phyloP scores from a whole-genome alignment of 2,888 invertebrate genomes.

The Hybos culiciformis region DNA sequence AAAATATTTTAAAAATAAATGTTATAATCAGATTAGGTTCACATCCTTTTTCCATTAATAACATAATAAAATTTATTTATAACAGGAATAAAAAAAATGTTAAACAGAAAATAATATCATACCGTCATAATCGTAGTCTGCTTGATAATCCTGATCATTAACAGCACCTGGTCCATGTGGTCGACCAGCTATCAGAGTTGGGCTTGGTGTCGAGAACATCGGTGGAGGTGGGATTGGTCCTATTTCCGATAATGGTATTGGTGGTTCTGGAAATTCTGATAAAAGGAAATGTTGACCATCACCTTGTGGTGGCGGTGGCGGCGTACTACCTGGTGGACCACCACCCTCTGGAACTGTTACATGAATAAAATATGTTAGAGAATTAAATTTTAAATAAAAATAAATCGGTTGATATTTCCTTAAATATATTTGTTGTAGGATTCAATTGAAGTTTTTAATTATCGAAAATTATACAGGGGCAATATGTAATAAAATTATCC shows the following conservation, averaged over 20 bases:
- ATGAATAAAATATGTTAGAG: constrained; percentile 7
- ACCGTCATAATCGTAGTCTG: constrained; percentile 58
- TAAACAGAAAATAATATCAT: too few relatives aligned
- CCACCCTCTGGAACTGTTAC: constrained; percentile 46
- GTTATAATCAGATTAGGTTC: too few relatives aligned
- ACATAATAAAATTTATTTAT: too few relatives aligned
- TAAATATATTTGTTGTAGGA: too few relatives aligned
- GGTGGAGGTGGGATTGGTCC: constrained; percentile 89
- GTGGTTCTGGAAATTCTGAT: constrained; percentile 81
- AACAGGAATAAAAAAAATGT: too few relatives aligned
- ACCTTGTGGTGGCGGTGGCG: constrained; percentile 30
- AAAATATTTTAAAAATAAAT: too few relatives aligned
- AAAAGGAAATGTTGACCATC: constrained; percentile 47
- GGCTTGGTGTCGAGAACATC: constrained; percentile 87
- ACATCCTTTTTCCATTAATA: too few relatives aligned
- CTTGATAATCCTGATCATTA: constrained; percentile 34
- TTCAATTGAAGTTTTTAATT: too few relatives aligned
- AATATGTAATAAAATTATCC: too few relatives aligned
- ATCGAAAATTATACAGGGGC: too few relatives aligned
- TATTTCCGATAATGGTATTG: constrained; percentile 82
- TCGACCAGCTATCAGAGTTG: constrained; percentile 46
- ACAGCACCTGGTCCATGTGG: constrained; percentile 36
- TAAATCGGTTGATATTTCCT: constrained; percentile 1
- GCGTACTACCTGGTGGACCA: constrained; percentile 33
- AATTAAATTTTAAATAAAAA: constrained; percentile 9